Conservation (phyloP, 35 echinoderm and acorn worm species). For the Diadema setosum region DNA sequence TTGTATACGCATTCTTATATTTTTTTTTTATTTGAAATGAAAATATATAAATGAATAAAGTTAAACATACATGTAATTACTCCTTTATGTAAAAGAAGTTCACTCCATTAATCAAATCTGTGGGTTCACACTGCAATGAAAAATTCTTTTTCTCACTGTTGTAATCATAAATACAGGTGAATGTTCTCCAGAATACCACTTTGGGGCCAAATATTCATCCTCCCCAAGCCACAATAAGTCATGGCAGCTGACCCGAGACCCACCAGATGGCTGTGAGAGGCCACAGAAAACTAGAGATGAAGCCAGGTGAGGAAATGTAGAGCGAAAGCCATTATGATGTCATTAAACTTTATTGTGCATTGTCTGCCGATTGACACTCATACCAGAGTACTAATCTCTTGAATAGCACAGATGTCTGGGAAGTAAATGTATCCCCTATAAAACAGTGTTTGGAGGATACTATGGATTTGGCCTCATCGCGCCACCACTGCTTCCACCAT, state of each 20-base stretch:
- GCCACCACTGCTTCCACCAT: too few species aligned
- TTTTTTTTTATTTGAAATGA: background rate
- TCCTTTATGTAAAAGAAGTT: background rate
- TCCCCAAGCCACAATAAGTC: slow-evolving; percentile 96
- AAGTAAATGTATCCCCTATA: too few species aligned
- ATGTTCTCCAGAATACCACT: slow-evolving; percentile 72
- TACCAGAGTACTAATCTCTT: too few species aligned
- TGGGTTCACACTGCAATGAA: too few species aligned
- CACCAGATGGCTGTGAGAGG: slow-evolving; percentile 95
- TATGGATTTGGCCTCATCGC: too few species aligned
- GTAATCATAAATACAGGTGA: slow-evolving; percentile 56
- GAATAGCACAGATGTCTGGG: too few species aligned
- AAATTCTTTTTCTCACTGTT: background rate
- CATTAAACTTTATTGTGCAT: too few species aligned
- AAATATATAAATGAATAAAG: background rate
- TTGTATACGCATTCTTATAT: background rate
- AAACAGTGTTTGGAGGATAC: too few species aligned
- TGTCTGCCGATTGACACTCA: too few species aligned
- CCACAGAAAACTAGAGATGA: slow-evolving; percentile 77
- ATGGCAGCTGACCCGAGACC: slow-evolving; percentile 88
- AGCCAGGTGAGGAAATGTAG: too few species aligned
- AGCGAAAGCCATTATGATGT: too few species aligned
- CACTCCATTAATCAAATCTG: background rate
- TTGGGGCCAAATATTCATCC: slow-evolving; percentile 65
- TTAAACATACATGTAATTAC: background rate